Evolutionary conservation across 2,888 invertebrate genomes (phyloP), one percentile per base, ranked within the genome.

Genomic region (Theodoxus fluviatilis): DNA sequence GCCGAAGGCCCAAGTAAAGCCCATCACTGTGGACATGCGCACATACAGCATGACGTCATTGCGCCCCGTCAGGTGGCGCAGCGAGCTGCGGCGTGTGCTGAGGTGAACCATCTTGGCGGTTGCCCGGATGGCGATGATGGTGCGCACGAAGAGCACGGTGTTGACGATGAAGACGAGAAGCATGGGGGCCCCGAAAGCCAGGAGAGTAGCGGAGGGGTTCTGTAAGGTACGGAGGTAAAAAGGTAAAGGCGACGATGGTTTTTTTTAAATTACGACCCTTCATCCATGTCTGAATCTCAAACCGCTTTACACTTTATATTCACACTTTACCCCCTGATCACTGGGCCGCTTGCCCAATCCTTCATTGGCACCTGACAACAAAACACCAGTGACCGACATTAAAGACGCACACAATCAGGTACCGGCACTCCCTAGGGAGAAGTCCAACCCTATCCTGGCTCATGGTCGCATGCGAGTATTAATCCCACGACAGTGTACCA

Each of bases 1-100:
- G 9, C 83, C 84, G 61, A 83, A 80, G n/a, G 81, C 73, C 84
- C 84, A 84, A 1, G 83, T 84, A 68, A 84, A 83, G 4, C 84
- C 84, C 84, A 84, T 83, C 1, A 84, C 81, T 1, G 81, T 80
- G 7, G 84, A 83, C 82, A 84, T 83, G 38, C 80, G 79, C 68
- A 84, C 73, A 68, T 84, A 84, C 7, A 84, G 65, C 71, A 81
- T 80, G 68, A 83, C 82, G 75, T 84, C 83, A 71, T 79, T 75
- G 47, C 77, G 74, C 3, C 81, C 83, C 18, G 78, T 73, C 63
- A 78, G 66, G 65, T 75, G 75, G 40, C 76, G 77, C 1, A 77
- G 47, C 0, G 79, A 77, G 0, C 79, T 77, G 57, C 76, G 74
- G 28, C 79, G 75, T 12, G 77, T 76, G 66, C 70, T 69, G 28